Base-by-base conservation (phyloP, 2,797 vertebrate species). In the Xyrichtys novacula region DNA sequence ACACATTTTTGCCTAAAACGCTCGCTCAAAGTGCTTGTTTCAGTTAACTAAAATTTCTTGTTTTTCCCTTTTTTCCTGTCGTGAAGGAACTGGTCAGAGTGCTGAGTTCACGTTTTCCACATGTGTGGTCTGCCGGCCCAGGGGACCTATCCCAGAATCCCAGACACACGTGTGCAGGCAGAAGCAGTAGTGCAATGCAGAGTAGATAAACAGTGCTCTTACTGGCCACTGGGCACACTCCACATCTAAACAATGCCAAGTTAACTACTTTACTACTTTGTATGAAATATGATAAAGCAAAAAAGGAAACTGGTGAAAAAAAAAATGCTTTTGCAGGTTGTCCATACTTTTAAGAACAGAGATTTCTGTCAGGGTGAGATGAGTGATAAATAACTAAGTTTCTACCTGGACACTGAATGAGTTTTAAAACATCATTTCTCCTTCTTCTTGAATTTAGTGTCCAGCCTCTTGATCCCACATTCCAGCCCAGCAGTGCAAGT, bases 61-160 rank as follows among this genome's bases (percentile, higher is more conserved):
- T 38, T 71, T 66, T 65, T 74, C 34, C 44, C 53, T n/a, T 16
- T 53, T 29, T 70, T 69, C 83, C 56, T 57, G 56, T 71, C 57
- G 61, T 20, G 64, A 49, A 84, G 69, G 50, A 81, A 76, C 55
- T 67, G 61, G 76, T 68, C 65, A 61, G 54, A 80, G 77, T 55
- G 47, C 75, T 65, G 86, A 88, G 89, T 93, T 91, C 92, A 92
- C 79, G 76, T 88, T 91, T 77, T 90, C 93, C 79, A 89, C 93
- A 92, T 94, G 94, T 95, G 94, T 95, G 94, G 94, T 94, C 94
- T 76, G 36, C 32, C 15, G 49, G 87, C 92, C 93, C 93, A 66
- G 67, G 92, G 91, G 93, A 92, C 83, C 91, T 78, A 92, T 93
- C 89, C 89, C 86, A 91, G 89, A 93, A 94, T 93, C 89, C 84